Conservation (phyloP, 2,113 vertebrate species). For the Brachypodius melanocephalos region DNA sequence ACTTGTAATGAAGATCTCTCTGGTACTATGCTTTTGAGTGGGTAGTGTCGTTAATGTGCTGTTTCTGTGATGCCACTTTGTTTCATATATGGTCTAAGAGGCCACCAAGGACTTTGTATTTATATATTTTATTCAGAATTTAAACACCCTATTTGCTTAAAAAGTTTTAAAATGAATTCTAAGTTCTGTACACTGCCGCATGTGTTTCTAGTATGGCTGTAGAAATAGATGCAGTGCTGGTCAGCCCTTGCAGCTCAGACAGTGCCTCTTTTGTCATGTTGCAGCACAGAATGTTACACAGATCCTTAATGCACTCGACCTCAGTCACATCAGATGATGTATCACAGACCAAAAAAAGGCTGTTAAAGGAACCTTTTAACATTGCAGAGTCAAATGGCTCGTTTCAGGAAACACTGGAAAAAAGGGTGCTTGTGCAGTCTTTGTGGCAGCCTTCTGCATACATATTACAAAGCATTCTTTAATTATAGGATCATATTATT, state of each 20-base stretch:
- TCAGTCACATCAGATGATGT: conserved; percentile 2
- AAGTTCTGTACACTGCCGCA: not conserved
- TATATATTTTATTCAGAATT: not conserved
- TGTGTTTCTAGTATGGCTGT: not conserved
- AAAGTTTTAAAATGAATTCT: not conserved
- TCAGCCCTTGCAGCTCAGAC: not conserved
- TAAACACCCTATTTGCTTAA: not conserved
- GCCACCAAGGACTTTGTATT: not conserved
- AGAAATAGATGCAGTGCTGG: not conserved
- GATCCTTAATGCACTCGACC: conserved; percentile 19
- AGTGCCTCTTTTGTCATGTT: conserved; percentile 11
- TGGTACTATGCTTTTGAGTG: not conserved
- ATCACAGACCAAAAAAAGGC: not conserved
- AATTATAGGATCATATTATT: conserved; percentile 33
- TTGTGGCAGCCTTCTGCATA: not conserved
- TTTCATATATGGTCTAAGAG: not conserved
- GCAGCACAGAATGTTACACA: not conserved
- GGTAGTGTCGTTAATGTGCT: not conserved
- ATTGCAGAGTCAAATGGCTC: not conserved
- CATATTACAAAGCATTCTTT: not conserved
- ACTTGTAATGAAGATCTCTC: not conserved
- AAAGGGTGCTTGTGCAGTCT: conserved; percentile 5
- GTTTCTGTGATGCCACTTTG: not conserved
- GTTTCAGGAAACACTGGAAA: conserved; percentile 28
- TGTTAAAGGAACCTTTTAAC: conserved; percentile 30